A percentile compares a stretch with the other conserved stretches of the same genome.
Evolutionary conservation across 2,797 vertebrate genomes (phyloP).

Genomic region (Linurgus olivaceus): DNA sequence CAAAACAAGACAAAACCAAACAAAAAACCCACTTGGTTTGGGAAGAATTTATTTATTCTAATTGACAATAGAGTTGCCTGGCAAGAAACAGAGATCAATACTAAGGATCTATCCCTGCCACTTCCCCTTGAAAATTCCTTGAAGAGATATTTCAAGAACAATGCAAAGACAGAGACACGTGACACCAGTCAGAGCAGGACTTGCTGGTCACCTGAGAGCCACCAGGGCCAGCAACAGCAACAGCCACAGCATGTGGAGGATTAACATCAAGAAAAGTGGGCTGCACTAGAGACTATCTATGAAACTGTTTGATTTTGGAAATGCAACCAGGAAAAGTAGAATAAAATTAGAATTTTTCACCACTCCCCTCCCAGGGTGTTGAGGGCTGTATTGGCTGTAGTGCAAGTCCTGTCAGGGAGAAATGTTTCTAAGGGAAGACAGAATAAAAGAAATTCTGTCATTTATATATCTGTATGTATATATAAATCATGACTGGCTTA

Average conservation of each 20-base stretch:
- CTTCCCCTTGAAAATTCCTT: background rate
- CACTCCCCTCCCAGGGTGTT: background rate
- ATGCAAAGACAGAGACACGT: rapidly evolving
- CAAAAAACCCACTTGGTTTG: too few relatives aligned
- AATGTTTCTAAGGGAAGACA: background rate
- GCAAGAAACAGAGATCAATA: background rate
- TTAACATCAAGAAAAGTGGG: background rate
- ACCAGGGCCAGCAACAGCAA: background rate
- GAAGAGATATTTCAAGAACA: background rate
- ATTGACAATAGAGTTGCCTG: background rate
- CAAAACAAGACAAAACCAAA: background rate
- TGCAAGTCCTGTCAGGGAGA: background rate
- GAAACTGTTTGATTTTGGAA: background rate
- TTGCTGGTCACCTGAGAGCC: background rate
- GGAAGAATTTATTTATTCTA: background rate
- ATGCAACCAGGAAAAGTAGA: background rate
- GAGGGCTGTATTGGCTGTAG: background rate
- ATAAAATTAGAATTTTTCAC: background rate
- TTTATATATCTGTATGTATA: background rate
- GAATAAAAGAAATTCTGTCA: background rate
- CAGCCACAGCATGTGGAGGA: background rate
- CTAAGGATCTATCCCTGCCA: background rate
- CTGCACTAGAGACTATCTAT: background rate
- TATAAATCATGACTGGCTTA: background rate
- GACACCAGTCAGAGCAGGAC: background rate